These are phyloP conservation scores for Kryphioiulus occultus DNA, from an alignment of 2,888 invertebrate genomes.

Conservation along the genomic window DNA sequence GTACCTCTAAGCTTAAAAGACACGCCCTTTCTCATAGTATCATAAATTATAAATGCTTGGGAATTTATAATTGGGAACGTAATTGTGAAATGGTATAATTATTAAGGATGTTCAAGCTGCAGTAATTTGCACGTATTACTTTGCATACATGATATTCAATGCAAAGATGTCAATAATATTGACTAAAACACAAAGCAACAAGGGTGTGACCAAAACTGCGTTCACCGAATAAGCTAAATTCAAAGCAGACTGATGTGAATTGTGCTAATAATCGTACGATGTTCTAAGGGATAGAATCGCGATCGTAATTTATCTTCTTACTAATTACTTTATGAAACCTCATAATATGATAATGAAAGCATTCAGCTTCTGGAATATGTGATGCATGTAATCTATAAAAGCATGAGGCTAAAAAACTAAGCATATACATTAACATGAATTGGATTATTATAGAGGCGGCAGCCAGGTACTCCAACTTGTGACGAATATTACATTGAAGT, in stretches of 20 bases:
- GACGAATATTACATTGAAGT: neutral
- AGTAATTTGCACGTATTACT: neutral
- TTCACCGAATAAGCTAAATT: neutral
- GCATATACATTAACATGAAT: neutral
- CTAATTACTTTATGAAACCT: slow-evolving; percentile 23
- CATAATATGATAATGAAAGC: slow-evolving; percentile 23
- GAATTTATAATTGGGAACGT: neutral
- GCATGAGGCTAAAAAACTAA: neutral
- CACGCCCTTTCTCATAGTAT: neutral
- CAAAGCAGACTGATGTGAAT: neutral
- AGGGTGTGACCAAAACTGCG: neutral
- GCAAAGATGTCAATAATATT: neutral
- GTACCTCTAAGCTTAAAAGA: neutral
- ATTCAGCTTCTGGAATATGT: neutral
- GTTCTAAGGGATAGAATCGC: neutral
- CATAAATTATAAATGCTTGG: neutral
- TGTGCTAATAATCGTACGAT: slow-evolving; percentile 4
- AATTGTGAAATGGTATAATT: neutral
- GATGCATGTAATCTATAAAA: neutral
- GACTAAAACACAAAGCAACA: neutral
- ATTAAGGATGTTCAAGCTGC: neutral
- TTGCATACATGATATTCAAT: neutral
- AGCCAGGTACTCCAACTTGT: neutral
- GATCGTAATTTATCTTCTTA: neutral
- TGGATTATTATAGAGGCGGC: neutral